Conservation (phyloP, 2,797 vertebrate genomes). For the Danio jaintianensis region DNA sequence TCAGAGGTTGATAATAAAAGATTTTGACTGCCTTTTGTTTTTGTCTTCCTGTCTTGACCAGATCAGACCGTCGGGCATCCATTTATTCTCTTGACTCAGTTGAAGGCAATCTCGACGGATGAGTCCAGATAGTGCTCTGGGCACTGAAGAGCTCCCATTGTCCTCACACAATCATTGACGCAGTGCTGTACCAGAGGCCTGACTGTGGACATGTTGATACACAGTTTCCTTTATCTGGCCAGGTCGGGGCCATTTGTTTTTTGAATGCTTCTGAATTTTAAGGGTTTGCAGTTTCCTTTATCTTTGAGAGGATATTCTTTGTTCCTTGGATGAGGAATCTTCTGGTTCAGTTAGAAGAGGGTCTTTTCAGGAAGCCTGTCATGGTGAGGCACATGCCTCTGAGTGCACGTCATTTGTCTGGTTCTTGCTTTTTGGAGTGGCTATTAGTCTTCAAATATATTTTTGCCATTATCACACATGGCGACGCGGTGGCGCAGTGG, state of each 20-base stretch:
- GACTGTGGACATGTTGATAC: slow-evolving; percentile 43
- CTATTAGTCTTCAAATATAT: slow-evolving; percentile 12
- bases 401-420: slow-evolving; percentile 46
- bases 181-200: slow-evolving; percentile 23
- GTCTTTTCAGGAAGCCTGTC: slow-evolving; percentile 48
- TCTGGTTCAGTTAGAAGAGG: slow-evolving; percentile 60
- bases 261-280: slow-evolving; percentile 15
- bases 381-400: slow-evolving; percentile 25
- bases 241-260: slow-evolving; percentile 30
- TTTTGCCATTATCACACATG: background rate
- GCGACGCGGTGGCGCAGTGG: too few species aligned
- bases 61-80: background rate
- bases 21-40: slow-evolving; percentile 47
- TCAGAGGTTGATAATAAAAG: slow-evolving; percentile 59
- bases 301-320: slow-evolving; percentile 60
- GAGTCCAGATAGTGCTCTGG: slow-evolving; percentile 5
- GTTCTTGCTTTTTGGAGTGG: slow-evolving; percentile 12
- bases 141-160: slow-evolving; percentile 10
- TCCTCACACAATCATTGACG: slow-evolving; percentile 18
- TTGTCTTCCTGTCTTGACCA: background rate
- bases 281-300: slow-evolving; percentile 48
- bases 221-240: slow-evolving; percentile 33
- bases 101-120: slow-evolving; percentile 43
- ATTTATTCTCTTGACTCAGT: slow-evolving; percentile 11
- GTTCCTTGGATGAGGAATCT: slow-evolving; percentile 58